Conservation (phyloP, 2,888 invertebrate genomes). For the Pseudococcus viburni region DNA sequence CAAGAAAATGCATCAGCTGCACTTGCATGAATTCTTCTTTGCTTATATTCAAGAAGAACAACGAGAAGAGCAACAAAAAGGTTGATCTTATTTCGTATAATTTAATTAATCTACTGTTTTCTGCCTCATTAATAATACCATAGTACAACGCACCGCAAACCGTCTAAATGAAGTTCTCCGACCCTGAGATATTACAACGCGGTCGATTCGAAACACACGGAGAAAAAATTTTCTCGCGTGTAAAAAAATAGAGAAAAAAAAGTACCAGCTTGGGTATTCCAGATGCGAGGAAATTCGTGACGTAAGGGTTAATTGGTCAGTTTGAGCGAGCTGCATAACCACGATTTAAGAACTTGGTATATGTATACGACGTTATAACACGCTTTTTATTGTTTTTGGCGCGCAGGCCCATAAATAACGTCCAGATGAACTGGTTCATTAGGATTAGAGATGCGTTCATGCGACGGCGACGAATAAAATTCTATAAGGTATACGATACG, state of each 20-base stretch:
- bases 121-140: conserved; percentile 18
- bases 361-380: conserved; percentile 20
- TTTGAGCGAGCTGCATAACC: conserved; percentile 12
- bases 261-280: neutral
- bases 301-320: conserved; percentile 41
- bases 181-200: neutral
- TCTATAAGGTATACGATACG: neutral
- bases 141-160: neutral
- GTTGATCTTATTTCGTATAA: conserved; percentile 12
- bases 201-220: too few relatives aligned
- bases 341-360: conserved; percentile 11
- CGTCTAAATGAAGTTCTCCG: neutral
- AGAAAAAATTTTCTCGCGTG: conserved; percentile 19
- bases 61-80: neutral
- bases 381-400: conserved; percentile 35
- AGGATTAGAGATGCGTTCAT: conserved; percentile 32
- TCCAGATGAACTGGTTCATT: conserved; percentile 47
- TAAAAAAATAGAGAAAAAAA: neutral
- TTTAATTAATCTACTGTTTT: neutral
- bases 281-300: conserved; percentile 30
- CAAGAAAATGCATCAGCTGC: too few relatives aligned
- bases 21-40: too few relatives aligned
- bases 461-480: neutral
- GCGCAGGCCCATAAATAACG: conserved; percentile 19
- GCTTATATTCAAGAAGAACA: too few relatives aligned